These are phyloP conservation scores for Rhabditoides inermis DNA, from an alignment of 2,888 invertebrate species.

Conservation along the genomic window DNA sequence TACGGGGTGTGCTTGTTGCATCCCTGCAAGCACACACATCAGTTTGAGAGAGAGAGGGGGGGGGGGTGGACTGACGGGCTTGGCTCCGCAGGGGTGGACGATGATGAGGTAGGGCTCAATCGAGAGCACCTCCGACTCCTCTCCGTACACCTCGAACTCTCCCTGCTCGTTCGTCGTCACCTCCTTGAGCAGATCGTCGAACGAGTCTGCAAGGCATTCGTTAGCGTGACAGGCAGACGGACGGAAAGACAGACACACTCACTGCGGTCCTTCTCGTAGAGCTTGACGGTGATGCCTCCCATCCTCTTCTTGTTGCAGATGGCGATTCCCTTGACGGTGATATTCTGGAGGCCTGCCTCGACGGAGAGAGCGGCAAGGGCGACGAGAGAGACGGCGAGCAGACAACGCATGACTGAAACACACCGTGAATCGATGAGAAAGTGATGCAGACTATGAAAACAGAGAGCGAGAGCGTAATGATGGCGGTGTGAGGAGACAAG, in stretches of 20 bases:
- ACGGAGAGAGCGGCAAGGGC: too few species aligned
- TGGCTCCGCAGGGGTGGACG: not conserved
- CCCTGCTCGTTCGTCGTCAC: not conserved
- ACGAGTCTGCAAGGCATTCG: not conserved
- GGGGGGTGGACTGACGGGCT: too few species aligned
- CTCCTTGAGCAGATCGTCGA: not conserved
- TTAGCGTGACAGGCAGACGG: not conserved
- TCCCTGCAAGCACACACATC: too few species aligned
- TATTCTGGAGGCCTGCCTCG: too few species aligned
- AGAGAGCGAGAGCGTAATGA: too few species aligned
- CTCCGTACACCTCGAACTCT: not conserved
- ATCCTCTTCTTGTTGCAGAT: not conserved
- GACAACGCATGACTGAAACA: too few species aligned
- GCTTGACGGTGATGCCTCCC: not conserved
- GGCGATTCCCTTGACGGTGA: constrained; percentile 1
- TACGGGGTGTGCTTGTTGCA: not conserved
- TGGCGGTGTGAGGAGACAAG: too few species aligned
- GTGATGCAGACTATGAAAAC: too few species aligned
- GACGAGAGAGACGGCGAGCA: too few species aligned
- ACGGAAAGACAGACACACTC: not conserved
- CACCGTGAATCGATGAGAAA: too few species aligned
- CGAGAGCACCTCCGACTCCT: not conserved
- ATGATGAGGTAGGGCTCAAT: not conserved
- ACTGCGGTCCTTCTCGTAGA: not conserved
- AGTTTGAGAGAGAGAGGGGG: too few species aligned